Conservation (phyloP, 2,113 vertebrate species). For the Pterocles orientalis region DNA sequence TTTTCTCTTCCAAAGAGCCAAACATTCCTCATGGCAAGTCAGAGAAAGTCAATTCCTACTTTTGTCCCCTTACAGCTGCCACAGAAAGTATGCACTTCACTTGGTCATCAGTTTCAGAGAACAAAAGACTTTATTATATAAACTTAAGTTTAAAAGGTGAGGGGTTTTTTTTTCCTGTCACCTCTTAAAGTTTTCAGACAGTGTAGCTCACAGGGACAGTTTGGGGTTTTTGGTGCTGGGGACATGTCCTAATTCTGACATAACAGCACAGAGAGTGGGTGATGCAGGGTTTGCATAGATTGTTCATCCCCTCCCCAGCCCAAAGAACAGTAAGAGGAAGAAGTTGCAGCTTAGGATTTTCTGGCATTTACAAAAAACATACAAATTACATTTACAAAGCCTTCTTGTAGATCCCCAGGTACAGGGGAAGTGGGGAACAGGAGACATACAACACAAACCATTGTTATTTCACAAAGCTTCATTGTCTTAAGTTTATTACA, state of each 20-base stretch:
- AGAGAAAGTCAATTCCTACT: background rate
- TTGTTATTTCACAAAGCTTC: conserved; percentile 48
- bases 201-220: background rate
- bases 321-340: background rate
- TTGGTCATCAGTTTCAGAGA: background rate
- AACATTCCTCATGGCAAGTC: background rate
- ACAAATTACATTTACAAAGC: background rate
- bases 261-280: background rate
- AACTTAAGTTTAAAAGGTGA: background rate
- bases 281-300: conserved; percentile 54
- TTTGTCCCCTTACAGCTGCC: background rate
- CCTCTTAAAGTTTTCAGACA: background rate
- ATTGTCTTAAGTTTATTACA: conserved; percentile 26
- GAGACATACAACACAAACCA: background rate
- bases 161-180: background rate
- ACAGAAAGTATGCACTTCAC: background rate
- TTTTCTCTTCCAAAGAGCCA: background rate
- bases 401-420: background rate
- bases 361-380: background rate
- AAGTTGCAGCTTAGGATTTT: conserved; percentile 11
- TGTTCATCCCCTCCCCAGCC: conserved; percentile 9
- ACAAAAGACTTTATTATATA: background rate
- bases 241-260: background rate
- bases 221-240: background rate
- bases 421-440: background rate